Base-by-base conservation (phyloP, 2,113 vertebrate genomes). In the Turdus rufiventris region DNA sequence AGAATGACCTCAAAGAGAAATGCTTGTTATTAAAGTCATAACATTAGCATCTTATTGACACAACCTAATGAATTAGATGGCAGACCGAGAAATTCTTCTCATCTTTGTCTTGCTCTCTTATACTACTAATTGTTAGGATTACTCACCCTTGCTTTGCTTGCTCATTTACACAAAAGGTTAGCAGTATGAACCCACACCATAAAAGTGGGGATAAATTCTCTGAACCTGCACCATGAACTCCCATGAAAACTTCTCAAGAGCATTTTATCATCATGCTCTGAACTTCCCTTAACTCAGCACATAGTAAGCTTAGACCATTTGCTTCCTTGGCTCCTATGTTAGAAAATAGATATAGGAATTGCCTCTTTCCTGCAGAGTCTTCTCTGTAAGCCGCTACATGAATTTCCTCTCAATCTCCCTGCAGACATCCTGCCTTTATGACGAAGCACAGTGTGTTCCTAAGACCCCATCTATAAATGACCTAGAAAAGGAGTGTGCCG, bases 361-460 rank as follows among this genome's bases (percentile, higher is more conserved):
- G 18, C 17, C 14, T 92, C 13, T 45, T 61, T 90, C 82, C 79
- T 72, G 85, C 76, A 70, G 71, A 89, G 75, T 24, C 31, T 84
- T 91, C 85, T 85, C 89, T 93, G 53, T 72, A 90, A 86, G 85
- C 18, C 0, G 0, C 70, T 66, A 25, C 40, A 28, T 34, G 68
- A 95, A 91, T 65, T 67, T 95, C 21, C 48, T 75, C 48, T 78
- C 36, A 42, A 57, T 50, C 25, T 85, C 77, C 77, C 86, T 68
- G 87, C 74, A 92, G 89, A 94, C 45, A 85, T 88, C 47, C 84
- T 91, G 77, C 18, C 91, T 93, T 97, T 94, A 66, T 84, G 58
- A 92, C 11, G n/a, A n/a, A 70, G 67, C 68, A 85, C 62, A 92
- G 86, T 95, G 50, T 33, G 51, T n/a, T 82, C 82, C 65, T 33